Conservation (phyloP, 2,113 vertebrate genomes). For the Myotis davidii region DNA sequence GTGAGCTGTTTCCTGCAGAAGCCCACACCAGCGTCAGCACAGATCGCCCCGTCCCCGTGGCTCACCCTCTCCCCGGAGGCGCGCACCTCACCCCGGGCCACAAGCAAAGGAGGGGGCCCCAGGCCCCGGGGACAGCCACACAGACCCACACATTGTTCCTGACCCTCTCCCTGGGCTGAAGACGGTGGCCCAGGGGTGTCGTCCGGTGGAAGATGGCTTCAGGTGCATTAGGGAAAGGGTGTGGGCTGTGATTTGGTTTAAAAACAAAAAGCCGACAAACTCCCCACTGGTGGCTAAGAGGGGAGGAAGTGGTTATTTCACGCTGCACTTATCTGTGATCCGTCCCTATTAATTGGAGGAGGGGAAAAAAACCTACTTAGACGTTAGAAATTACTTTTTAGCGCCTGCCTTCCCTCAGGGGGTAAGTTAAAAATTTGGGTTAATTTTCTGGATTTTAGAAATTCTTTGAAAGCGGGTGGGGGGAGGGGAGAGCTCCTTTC, state of each 20-base stretch:
- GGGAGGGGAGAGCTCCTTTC: background rate
- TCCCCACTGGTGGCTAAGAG: conserved; percentile 69
- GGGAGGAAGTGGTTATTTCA: conserved; percentile 81
- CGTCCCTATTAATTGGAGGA: conserved; percentile 74
- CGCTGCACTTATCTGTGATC: conserved; percentile 72
- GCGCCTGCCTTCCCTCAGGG: background rate
- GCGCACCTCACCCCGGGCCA: background rate
- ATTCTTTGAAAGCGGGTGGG: background rate
- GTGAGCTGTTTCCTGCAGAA: conserved; percentile 95
- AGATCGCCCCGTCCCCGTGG: fast-evolving
- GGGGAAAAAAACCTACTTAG: conserved; percentile 59
- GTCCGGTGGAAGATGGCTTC: background rate
- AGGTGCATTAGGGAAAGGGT: background rate
- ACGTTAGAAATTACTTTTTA: conserved; percentile 80
- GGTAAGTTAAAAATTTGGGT: background rate
- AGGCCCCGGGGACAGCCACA: background rate
- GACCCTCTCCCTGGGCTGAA: background rate
- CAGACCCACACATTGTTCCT: background rate
- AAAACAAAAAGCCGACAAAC: conserved; percentile 54
- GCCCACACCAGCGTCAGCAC: background rate
- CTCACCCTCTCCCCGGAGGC: background rate
- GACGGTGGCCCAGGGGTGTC: background rate
- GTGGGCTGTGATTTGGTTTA: conserved; percentile 26
- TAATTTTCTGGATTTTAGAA: conserved; percentile 52
- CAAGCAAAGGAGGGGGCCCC: no score